Conservation (phyloP, 2,797 vertebrate species). For the Sebastolobus altivelis region DNA sequence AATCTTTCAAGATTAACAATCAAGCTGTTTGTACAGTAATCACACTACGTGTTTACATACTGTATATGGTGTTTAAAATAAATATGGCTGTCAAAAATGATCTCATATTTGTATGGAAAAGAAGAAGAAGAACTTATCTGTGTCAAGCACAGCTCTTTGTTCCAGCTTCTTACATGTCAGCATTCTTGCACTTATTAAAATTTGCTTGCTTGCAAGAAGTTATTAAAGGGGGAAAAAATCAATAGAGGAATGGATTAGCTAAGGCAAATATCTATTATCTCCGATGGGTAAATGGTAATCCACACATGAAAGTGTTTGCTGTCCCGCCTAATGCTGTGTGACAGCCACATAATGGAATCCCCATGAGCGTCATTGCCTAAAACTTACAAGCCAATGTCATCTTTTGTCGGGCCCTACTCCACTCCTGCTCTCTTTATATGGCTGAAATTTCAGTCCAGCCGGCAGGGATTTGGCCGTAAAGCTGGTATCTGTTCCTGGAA, state of each 20-base stretch:
- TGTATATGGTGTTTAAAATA: not conserved
- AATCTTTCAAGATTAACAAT: not conserved
- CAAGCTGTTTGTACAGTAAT: not conserved
- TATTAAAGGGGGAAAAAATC: constrained; percentile 79
- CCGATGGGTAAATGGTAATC: constrained; percentile 88
- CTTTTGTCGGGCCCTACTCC: constrained; percentile 84
- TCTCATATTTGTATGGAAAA: constrained; percentile 47
- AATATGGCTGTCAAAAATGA: constrained; percentile 19
- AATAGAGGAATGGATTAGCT: constrained; percentile 85
- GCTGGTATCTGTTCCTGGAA: constrained; percentile 78
- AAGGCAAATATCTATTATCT: constrained; percentile 88
- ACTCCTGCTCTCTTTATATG: constrained; percentile 78
- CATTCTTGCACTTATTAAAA: constrained; percentile 82
- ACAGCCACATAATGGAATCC: constrained; percentile 89
- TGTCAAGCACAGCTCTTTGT: constrained; percentile 65
- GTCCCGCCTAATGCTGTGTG: constrained; percentile 87
- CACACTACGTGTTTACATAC: not conserved
- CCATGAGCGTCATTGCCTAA: constrained; percentile 78
- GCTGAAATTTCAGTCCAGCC: constrained; percentile 83
- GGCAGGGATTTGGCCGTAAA: constrained; percentile 83
- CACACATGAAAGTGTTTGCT: constrained; percentile 89
- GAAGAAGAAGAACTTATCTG: constrained; percentile 65
- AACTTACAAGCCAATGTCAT: constrained; percentile 88
- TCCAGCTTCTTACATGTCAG: constrained; percentile 79
- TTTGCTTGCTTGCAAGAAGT: constrained; percentile 88